These are phyloP conservation scores for Vanacampus margaritifer DNA, from an alignment of 2,113 vertebrate genomes.

Conservation along the genomic window DNA sequence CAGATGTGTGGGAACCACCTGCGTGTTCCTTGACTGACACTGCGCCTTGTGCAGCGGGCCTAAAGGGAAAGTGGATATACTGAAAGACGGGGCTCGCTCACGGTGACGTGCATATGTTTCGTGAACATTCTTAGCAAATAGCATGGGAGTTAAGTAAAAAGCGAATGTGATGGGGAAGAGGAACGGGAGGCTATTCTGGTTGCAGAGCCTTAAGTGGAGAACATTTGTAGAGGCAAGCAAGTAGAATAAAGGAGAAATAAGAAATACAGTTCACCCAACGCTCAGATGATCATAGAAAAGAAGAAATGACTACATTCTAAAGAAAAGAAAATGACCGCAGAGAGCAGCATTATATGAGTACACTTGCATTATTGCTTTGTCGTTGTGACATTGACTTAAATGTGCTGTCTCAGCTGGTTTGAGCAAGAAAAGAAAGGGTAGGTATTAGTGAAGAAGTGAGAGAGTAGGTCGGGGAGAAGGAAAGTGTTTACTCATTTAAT, in stretches of 20 bases:
- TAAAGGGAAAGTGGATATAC: too few species aligned
- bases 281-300: too few species aligned
- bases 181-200: too few species aligned
- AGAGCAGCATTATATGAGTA: background rate
- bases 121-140: too few species aligned
- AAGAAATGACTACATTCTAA: background rate
- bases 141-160: too few species aligned
- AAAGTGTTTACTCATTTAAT: slow-evolving; percentile 1
- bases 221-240: background rate
- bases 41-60: too few species aligned
- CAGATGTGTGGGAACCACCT: too few species aligned
- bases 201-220: too few species aligned
- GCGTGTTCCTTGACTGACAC: too few species aligned
- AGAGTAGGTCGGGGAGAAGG: background rate
- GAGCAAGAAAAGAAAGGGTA: background rate
- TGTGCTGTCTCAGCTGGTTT: background rate
- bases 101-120: too few species aligned
- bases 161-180: too few species aligned
- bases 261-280: background rate
- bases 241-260: background rate
- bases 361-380: background rate
- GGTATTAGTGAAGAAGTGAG: background rate
- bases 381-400: background rate
- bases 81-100: too few species aligned
- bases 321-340: background rate